phyloP scores from a whole-genome alignment of 2,888 invertebrate genomes.

The Sarcophaga rosellei region DNA sequence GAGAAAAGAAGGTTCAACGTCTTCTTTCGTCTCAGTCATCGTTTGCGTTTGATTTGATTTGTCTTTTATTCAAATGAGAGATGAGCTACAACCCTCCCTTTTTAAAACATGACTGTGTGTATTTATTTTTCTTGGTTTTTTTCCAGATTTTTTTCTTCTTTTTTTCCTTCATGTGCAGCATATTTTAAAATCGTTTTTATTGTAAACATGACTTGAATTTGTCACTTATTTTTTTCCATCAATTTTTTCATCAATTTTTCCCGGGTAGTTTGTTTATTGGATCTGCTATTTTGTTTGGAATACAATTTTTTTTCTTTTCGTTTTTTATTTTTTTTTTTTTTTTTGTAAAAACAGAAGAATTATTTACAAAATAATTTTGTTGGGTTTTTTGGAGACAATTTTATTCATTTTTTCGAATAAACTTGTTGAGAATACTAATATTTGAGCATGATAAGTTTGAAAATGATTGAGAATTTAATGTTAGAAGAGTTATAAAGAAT shows the following conservation, averaged over 20 bases:
- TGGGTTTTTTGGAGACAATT: no score
- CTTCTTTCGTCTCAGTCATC: constrained; percentile 30
- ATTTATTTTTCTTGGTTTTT: constrained; percentile 32
- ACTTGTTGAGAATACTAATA: no score
- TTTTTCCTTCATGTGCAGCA: not conserved
- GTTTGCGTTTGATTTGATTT: constrained; percentile 36
- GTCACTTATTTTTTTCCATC: constrained; percentile 51
- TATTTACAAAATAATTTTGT: no score
- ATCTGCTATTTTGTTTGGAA: no score
- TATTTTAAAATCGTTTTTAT: constrained; percentile 1
- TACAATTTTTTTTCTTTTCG: no score
- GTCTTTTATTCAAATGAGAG: constrained; percentile 62
- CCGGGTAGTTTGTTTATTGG: no score
- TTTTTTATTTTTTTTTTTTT: no score
- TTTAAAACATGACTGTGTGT: constrained; percentile 53
- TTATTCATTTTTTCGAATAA: no score
- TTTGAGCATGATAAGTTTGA: no score
- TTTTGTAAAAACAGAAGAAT: no score
- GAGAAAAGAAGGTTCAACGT: constrained; percentile 41
- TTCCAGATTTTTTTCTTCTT: constrained; percentile 20
- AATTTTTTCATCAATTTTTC: not conserved
- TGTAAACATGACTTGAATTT: constrained; percentile 66
- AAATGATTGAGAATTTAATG: no score
- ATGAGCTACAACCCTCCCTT: constrained; percentile 43
- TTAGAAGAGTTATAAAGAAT: no score